phyloP scores from a whole-genome alignment of 2,797 vertebrate species.

The Sitta carolinensis region DNA sequence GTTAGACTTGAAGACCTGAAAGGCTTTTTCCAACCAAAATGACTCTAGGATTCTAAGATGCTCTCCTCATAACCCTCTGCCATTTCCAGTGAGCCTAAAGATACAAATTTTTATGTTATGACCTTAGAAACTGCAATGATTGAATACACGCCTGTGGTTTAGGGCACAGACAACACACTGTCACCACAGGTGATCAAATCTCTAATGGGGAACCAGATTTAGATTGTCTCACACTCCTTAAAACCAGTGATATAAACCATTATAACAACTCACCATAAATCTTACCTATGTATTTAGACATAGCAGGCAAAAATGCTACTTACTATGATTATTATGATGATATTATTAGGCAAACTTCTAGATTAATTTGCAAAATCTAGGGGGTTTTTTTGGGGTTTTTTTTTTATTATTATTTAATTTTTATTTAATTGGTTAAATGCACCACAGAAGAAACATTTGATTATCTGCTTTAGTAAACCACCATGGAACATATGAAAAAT shows the following conservation, averaged over 20 bases:
- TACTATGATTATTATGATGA: neutral
- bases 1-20: neutral
- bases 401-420: neutral
- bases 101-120: accelerated
- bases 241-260: neutral
- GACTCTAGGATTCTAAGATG: neutral
- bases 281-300: neutral
- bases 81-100: accelerated
- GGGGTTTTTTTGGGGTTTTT: no score
- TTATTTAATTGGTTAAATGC: neutral
- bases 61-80: neutral
- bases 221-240: neutral
- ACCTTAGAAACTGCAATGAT: neutral
- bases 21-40: neutral
- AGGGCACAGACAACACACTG: neutral
- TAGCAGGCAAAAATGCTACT: neutral
- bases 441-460: neutral
- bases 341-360: neutral
- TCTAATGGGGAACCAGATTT: neutral
- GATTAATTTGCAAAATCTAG: no score
- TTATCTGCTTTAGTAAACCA: neutral
- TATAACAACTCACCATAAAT: neutral
- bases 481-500: neutral
- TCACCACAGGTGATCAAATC: neutral
- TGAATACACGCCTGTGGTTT: accelerated